phyloP scores from a whole-genome alignment of 2,888 invertebrate species.

The Leucoma salicis region DNA sequence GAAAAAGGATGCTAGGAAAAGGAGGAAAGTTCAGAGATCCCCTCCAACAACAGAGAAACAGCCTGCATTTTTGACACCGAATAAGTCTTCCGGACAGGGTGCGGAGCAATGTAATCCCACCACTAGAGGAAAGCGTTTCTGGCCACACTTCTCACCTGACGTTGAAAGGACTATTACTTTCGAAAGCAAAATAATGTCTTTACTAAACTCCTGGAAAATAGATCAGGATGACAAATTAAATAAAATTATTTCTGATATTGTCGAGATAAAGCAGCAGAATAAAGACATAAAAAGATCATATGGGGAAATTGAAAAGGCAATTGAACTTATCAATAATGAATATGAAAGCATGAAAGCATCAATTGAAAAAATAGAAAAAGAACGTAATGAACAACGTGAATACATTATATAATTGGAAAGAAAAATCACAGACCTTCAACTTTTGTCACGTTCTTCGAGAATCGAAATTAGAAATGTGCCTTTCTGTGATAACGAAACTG shows the following conservation, averaged over 20 bases:
- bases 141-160: background rate
- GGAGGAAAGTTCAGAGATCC: no score
- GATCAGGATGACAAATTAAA: conserved; percentile 40
- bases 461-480: no score
- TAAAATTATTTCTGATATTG: background rate
- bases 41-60: no score
- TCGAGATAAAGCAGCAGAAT: background rate
- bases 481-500: no score
- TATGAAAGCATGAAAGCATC: background rate
- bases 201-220: conserved; percentile 14
- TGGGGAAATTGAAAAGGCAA: background rate
- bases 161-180: background rate
- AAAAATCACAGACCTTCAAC: conserved; percentile 1
- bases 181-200: background rate
- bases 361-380: background rate
- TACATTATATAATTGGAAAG: conserved; percentile 1
- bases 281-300: background rate
- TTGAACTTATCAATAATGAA: background rate
- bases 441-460: no score
- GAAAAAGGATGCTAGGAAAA: no score
- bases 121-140: background rate
- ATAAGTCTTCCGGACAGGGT: no score
- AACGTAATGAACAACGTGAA: background rate
- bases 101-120: no score
- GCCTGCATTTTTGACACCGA: no score